Conservation (phyloP, 2,797 vertebrate genomes). For the Margarornis squamiger region DNA sequence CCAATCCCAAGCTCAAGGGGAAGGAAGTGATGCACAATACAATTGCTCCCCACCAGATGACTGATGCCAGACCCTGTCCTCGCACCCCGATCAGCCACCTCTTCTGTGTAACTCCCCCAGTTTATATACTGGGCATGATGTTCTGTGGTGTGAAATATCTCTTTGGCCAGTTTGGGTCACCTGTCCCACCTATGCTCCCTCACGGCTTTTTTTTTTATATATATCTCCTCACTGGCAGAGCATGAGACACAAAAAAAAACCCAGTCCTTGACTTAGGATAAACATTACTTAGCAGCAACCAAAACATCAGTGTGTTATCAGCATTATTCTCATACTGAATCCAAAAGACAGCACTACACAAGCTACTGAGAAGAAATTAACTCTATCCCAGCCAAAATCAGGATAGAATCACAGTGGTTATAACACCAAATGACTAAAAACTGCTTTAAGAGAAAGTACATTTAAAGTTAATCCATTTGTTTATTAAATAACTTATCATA, state of each 20-base stretch:
- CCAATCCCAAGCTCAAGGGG: background rate
- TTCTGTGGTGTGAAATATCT: background rate
- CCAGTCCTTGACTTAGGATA: background rate
- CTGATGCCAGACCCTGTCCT: background rate
- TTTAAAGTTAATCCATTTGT: background rate
- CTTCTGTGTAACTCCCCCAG: background rate
- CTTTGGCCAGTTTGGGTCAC: background rate
- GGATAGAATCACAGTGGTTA: background rate
- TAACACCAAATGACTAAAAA: background rate
- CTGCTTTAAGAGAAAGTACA: background rate
- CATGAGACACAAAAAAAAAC: background rate
- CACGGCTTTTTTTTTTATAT: background rate
- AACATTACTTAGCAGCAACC: background rate
- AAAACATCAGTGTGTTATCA: background rate
- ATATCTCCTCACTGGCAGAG: background rate
- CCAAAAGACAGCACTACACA: background rate
- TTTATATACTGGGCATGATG: background rate
- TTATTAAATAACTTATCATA: constrained; percentile 4
- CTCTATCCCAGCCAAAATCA: background rate
- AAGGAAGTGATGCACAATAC: background rate
- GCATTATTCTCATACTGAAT: background rate
- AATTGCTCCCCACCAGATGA: background rate
- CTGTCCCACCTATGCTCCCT: background rate
- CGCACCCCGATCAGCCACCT: background rate
- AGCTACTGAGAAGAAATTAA: background rate